Base-by-base conservation (phyloP, 2,888 invertebrate species). In the Spicauda simplicius region DNA sequence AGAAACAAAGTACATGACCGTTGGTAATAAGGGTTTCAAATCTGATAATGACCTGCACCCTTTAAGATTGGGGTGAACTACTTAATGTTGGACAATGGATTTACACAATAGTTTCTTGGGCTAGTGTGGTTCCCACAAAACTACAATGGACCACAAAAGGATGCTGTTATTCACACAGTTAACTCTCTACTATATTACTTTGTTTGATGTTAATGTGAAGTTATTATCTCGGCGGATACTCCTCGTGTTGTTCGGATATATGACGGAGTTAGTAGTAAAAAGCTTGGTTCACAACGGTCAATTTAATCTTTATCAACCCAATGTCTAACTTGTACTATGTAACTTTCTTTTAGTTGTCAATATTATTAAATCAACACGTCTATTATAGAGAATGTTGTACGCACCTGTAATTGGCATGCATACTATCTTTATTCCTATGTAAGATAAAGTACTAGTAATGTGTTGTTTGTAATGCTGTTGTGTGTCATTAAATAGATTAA, bases 131-230 rank as follows among this genome's bases (percentile, higher is more conserved):
- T 93, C 91, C 91, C 93, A 92, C 90, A 90, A 87, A 85, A 85
- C 84, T 76, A 91, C 88, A 92, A 92, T 87, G 71, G 80, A 48
- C 18, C 70, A 92, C 87, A 92, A 92, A 90, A 84, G 91, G 93
- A 92, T 91, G 91, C 91, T 91, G 90, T 92, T 92, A 90, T 91
- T 92, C 92, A 93, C 92, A 91, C 91, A 91, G 90, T 92, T 93
- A 90, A 88, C 85, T 90, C 83, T 85, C 81, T 83, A 83, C 85
- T 86, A 82, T 82, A 75, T 83, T 84, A 83, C 75, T 79, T 75
- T 80, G 80, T 82, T 82, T 80, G 77, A 81, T 79, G 77, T 77
- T 75, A 74, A 77, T 74, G 73, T 74, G 73, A 75, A 65, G 41
- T 64, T 64, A 54, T 65, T 59, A 53, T 59, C 53, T 18, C 41